Evolutionary conservation across 2,797 vertebrate genomes (phyloP), one percentile per base, ranked within the genome.

Genomic region (Staurois parvus): DNA sequence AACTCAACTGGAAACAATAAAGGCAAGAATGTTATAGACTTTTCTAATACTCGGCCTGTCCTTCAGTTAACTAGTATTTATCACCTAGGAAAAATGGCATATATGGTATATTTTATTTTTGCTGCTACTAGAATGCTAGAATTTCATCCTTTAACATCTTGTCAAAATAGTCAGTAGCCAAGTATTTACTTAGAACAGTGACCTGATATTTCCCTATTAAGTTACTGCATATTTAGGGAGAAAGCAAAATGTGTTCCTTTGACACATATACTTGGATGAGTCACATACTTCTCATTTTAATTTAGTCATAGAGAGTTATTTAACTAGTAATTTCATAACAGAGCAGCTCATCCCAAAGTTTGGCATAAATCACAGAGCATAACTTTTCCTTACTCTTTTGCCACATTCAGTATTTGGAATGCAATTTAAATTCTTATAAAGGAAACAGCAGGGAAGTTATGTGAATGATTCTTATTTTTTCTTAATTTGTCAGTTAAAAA

Each of bases 171-270:
- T 64, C 28, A 3, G 26, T 28, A 0, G 72, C 81, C 72, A 67
- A 83, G 21, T 67, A 67, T 42, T 45, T 52, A 68, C 59, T 76
- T 72, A 72, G 68, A 62, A 62, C 13, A 48, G 26, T 75, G 80
- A 83, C 80, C 30, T 72, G 73, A 74, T 83, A 64, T 74, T 83
- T 74, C 72, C 30, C 56, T 72, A 82, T 42, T 73, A 80, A 56
- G 15, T 66, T 40, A 67, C 37, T 66, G 30, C 52, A 73, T 30
- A 48, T 67, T 29, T 56, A 67, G 37, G 32, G 24, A 75, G 66
- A 69, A 75, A 37, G 75, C 28, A 75, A 17, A 69, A 72, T 48
- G 32, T 75, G 12, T 70, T 76, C 48, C 34, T 82, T 19, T 84
- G 48, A 37, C 56, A 78, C 64, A 32, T 64, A 70, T 28, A 70